Percentiles rank a stretch among this genome's conserved stretches.
These are phyloP conservation scores for Cranoglanis bouderius DNA, from an alignment of 2,113 vertebrate species.

Conservation along the genomic window DNA sequence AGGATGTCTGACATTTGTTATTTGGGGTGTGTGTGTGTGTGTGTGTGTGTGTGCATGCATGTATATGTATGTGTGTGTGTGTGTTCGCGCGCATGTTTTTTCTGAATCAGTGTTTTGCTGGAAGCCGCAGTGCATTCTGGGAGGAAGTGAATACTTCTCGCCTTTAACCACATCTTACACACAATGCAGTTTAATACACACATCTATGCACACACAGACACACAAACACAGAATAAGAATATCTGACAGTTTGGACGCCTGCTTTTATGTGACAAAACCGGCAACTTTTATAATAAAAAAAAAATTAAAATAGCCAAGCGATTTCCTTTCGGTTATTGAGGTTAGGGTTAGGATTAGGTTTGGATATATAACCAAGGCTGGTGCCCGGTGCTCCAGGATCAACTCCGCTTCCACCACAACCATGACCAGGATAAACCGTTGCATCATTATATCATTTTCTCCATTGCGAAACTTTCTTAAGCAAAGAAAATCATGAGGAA, in stretches of 20 bases:
- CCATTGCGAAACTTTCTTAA: not conserved
- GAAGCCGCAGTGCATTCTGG: constrained; percentile 64
- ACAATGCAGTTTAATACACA: constrained; percentile 17
- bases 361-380: not conserved
- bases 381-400: not conserved
- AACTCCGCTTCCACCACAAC: not conserved
- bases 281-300: not conserved
- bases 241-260: not conserved
- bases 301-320: not conserved
- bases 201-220: not conserved
- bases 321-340: constrained; percentile 2
- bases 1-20: not conserved
- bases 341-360: not conserved
- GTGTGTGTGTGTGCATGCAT: constrained; percentile 20
- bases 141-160: constrained; percentile 73
- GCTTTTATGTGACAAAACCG: not conserved
- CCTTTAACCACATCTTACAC: constrained; percentile 74
- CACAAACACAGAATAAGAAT: not conserved
- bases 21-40: constrained; percentile 19
- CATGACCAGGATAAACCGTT: not conserved
- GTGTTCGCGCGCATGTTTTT: constrained; percentile 54
- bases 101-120: constrained; percentile 72
- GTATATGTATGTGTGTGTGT: constrained; percentile 27
- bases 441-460: not conserved
- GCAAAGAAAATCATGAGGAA: not conserved